Conservation (phyloP, 37 sponge, comb jelly and placozoan genomes). For the Tethya wilhelma region DNA sequence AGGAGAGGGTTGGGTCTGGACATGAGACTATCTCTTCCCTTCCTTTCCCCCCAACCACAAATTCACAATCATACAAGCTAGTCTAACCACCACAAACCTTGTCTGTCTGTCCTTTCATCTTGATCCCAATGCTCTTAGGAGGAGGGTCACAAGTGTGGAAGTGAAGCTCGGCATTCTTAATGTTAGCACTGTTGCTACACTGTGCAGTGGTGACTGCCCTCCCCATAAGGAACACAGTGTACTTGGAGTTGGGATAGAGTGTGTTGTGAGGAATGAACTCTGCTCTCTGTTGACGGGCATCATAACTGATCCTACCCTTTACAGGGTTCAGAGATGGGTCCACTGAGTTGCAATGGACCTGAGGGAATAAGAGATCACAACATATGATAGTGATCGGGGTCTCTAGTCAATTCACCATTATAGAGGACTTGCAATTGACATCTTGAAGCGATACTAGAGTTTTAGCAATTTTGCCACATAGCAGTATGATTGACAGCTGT, state of each 20-base stretch:
- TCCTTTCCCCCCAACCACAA: too few relatives aligned
- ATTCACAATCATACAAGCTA: too few relatives aligned
- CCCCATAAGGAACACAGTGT: slow-evolving; percentile 53
- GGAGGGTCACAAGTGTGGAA: slow-evolving; percentile 64
- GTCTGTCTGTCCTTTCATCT: slow-evolving; percentile 41
- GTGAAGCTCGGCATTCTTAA: slow-evolving; percentile 45
- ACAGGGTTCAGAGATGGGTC: slow-evolving; percentile 51
- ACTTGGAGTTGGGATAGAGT: slow-evolving; percentile 63
- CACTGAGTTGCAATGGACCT: slow-evolving; percentile 53
- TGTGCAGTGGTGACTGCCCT: slow-evolving; percentile 57
- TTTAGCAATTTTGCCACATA: too few relatives aligned
- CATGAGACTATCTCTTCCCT: too few relatives aligned
- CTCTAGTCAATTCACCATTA: neutral
- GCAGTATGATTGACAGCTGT: too few relatives aligned
- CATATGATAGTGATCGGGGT: slow-evolving; percentile 1
- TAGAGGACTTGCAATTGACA: too few relatives aligned
- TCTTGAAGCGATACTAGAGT: too few relatives aligned
- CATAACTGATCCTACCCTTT: slow-evolving; percentile 57
- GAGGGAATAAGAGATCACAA: neutral
- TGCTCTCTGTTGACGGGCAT: slow-evolving; percentile 48
- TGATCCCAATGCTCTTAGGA: slow-evolving; percentile 68
- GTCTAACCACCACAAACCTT: slow-evolving; percentile 18
- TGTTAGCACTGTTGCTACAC: slow-evolving; percentile 50
- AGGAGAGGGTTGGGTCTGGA: too few relatives aligned
- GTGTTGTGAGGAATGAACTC: slow-evolving; percentile 71